A percentile compares a stretch with the other conserved stretches of the same genome.
Conservation (phyloP, 1,140 invertebrate species). For the Zaprionus nigranus region DNA sequence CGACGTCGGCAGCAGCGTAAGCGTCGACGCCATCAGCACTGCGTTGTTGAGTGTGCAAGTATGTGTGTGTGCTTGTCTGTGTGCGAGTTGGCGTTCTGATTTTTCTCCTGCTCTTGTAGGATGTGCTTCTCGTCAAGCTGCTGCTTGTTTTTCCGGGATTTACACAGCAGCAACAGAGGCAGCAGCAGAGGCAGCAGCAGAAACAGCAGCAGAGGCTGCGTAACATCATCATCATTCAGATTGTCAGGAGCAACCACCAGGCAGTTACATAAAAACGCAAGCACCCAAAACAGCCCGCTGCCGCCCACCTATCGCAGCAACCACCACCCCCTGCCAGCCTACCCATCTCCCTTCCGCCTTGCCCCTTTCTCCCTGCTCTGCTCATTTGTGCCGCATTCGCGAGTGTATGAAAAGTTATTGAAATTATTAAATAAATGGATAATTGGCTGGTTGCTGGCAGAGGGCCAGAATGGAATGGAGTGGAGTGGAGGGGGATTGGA, state of each 20-base stretch:
- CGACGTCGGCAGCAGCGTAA: slow-evolving; percentile 18
- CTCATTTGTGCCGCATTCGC: slow-evolving; percentile 35
- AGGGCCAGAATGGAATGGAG: background rate
- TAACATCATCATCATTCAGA: slow-evolving; percentile 67
- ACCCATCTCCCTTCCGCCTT: background rate
- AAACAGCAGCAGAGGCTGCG: slow-evolving; percentile 21
- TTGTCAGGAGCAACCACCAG: slow-evolving; percentile 68
- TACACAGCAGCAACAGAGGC: slow-evolving; percentile 34
- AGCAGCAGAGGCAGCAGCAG: slow-evolving; percentile 17
- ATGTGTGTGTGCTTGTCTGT: slow-evolving; percentile 21
- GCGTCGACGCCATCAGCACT: slow-evolving; percentile 50
- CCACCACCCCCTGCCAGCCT: slow-evolving; percentile 10
- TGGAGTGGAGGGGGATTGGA: background rate
- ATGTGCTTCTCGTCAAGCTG: slow-evolving; percentile 42
- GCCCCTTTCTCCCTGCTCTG: background rate
- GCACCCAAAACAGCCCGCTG: slow-evolving; percentile 43
- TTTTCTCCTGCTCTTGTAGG: slow-evolving; percentile 61
- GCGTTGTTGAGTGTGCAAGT: slow-evolving; percentile 37
- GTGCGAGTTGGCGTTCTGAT: slow-evolving; percentile 62
- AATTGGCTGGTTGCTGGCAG: slow-evolving; percentile 56
- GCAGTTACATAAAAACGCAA: slow-evolving; percentile 77
- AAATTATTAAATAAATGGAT: slow-evolving; percentile 81
- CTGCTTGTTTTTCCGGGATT: slow-evolving; percentile 47
- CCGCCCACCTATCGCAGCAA: slow-evolving; percentile 64
- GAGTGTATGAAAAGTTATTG: slow-evolving; percentile 80